A percentile compares a stretch with the other conserved stretches of the same genome.
phyloP scores from a whole-genome alignment of 1,140 invertebrate genomes.

The Papilio dardanus region DNA sequence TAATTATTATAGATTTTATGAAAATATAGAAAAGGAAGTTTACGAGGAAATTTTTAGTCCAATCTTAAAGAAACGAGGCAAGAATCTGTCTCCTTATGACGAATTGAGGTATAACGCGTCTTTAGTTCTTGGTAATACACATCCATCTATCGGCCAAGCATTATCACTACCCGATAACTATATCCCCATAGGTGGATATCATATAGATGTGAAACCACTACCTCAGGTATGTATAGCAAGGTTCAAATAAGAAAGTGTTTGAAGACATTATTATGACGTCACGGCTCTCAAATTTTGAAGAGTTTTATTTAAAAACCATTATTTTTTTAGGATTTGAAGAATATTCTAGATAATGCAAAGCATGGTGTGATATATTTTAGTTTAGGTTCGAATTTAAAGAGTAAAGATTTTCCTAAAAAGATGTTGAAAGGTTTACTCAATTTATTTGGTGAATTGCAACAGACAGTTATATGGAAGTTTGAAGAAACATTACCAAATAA shows the following conservation, averaged over 20 bases:
- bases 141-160: conserved; percentile 41
- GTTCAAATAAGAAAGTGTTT: background rate
- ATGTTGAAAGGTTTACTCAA: conserved; percentile 49
- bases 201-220: conserved; percentile 44
- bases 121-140: conserved; percentile 48
- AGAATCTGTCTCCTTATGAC: conserved; percentile 4
- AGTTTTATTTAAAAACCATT: no score
- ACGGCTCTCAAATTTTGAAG: background rate
- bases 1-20: conserved; percentile 7
- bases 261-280: background rate
- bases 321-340: conserved; percentile 72
- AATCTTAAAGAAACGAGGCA: conserved; percentile 16
- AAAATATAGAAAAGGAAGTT: conserved; percentile 23
- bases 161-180: conserved; percentile 47
- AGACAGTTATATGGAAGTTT: conserved; percentile 68
- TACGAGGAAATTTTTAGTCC: conserved; percentile 28
- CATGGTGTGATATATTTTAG: conserved; percentile 85
- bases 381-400: conserved; percentile 84
- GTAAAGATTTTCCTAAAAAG: conserved; percentile 56
- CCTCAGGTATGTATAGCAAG: conserved; percentile 67
- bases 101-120: conserved; percentile 51
- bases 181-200: conserved; percentile 51
- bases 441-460: conserved; percentile 55
- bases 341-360: conserved; percentile 81
- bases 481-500: conserved; percentile 49